A percentile compares a stretch with the other conserved stretches of the same genome.
Evolutionary conservation across 2,797 vertebrate species (phyloP).

Genomic region (Lacerta viridis): DNA sequence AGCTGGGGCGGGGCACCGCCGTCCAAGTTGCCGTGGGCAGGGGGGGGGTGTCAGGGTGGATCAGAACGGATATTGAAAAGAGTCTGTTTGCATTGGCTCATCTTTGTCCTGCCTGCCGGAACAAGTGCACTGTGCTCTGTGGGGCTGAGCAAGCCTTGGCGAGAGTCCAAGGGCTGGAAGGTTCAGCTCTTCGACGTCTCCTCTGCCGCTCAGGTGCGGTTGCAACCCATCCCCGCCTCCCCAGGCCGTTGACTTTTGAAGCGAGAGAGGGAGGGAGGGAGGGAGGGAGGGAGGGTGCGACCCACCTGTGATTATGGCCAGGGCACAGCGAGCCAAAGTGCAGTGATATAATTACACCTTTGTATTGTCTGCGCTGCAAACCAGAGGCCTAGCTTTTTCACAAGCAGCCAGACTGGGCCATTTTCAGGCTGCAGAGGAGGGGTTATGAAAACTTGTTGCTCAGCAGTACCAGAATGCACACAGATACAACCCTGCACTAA

Average conservation of each 20-base stretch:
- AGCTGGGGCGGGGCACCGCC: constrained; percentile 29
- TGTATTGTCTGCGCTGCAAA: neutral
- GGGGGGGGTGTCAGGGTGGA: neutral
- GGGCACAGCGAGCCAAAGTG: neutral
- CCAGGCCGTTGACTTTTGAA: neutral
- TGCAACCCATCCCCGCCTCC: neutral
- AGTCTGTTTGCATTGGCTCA: constrained; percentile 21
- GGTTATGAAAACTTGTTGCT: no score
- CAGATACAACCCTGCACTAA: no score
- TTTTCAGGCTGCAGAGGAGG: neutral
- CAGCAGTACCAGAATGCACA: no score
- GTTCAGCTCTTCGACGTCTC: neutral
- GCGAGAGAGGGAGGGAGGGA: neutral
- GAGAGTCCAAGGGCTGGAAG: neutral
- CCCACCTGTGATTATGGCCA: constrained; percentile 4
- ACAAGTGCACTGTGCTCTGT: constrained; percentile 6
- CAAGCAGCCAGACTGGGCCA: neutral
- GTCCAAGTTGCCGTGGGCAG: neutral
- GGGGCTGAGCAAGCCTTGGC: neutral
- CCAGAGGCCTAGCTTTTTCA: neutral
- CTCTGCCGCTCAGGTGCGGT: neutral
- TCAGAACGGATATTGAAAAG: constrained; percentile 9
- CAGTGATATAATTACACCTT: neutral
- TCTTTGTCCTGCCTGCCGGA: constrained; percentile 4
- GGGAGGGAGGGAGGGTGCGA: no score